Conservation (phyloP, 2,797 vertebrate genomes). For the Lepilemur septentrionalis region DNA sequence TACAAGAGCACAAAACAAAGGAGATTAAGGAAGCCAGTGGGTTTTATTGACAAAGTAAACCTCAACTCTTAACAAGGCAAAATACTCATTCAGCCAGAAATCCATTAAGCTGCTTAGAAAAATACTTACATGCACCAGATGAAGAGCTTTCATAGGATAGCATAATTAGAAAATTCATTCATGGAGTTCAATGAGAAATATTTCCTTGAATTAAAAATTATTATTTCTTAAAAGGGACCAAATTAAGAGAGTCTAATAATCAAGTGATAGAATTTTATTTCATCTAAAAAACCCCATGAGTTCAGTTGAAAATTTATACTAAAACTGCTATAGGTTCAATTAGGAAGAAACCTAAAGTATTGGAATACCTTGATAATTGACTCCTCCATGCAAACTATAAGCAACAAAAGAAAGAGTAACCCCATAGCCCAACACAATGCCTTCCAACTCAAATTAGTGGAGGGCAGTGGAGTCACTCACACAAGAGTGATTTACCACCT, state of each 20-base stretch:
- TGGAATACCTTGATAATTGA: too few species aligned
- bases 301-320: conserved; percentile 3
- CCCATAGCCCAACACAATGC: too few species aligned
- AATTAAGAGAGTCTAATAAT: neutral
- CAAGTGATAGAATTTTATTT: neutral
- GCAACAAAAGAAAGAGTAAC: too few species aligned
- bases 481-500: too few species aligned
- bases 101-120: conserved; percentile 21
- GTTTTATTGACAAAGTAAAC: conserved; percentile 49
- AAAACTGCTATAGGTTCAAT: neutral
- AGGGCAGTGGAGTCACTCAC: too few species aligned
- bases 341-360: neutral
- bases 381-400: too few species aligned
- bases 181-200: neutral
- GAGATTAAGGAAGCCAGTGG: conserved; percentile 57
- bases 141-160: neutral
- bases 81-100: neutral
- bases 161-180: conserved; percentile 21
- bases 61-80: neutral
- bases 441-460: too few species aligned
- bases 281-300: neutral
- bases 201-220: neutral
- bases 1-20: conserved; percentile 53
- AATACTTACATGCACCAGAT: neutral
- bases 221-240: neutral